Percentiles rank a stretch among this genome's conserved stretches.
Conservation (phyloP, 2,113 vertebrate genomes). For the Barnardius zonarius region DNA sequence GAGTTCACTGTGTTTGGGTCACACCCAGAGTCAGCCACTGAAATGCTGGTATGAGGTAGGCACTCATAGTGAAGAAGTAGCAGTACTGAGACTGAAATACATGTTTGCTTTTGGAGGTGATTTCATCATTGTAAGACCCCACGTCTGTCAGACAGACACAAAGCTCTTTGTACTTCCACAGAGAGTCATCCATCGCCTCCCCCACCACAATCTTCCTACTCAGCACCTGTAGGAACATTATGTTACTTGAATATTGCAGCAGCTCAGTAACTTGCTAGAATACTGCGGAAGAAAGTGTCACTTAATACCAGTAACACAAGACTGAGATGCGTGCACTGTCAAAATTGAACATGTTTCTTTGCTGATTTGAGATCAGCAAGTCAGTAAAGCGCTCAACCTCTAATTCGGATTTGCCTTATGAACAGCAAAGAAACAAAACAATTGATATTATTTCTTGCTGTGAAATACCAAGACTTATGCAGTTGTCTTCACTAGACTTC, state of each 20-base stretch:
- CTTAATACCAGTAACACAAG: background rate
- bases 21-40: background rate
- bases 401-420: background rate
- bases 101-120: background rate
- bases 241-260: background rate
- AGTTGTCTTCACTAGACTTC: background rate
- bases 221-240: background rate
- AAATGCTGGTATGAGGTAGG: background rate
- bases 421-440: background rate
- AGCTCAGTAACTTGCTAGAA: background rate
- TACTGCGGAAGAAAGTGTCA: background rate
- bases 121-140: background rate
- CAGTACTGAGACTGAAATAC: background rate
- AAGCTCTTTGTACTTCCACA: background rate
- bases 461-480: background rate
- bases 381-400: background rate
- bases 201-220: background rate
- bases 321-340: background rate
- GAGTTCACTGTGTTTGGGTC: background rate
- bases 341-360: background rate
- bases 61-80: background rate
- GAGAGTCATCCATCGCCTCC: background rate
- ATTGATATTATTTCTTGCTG: background rate
- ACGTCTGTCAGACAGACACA: background rate
- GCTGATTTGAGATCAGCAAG: background rate